Base-by-base conservation (phyloP, 2,797 vertebrate species). In the Pseudopleuronectes americanus region DNA sequence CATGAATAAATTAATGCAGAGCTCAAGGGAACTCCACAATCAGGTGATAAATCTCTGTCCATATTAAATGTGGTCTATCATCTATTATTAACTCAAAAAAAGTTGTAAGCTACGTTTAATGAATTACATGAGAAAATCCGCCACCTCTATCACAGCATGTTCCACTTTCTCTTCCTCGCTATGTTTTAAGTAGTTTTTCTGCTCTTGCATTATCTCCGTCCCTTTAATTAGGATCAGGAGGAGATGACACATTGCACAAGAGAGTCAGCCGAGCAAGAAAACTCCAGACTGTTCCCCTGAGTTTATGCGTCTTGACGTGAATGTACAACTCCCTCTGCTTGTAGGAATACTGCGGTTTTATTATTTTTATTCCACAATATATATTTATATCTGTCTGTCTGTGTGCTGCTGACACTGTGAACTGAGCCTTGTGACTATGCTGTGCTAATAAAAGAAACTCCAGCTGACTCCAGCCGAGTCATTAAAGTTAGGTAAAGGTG, bases 371-470 rank as follows among this genome's bases (percentile, higher is more conserved):
- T 54, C 48, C 21, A n/a, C 38, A 4, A 57, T 53, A 45, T 33
- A 24, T 70, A 65, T 70, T 61, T 45, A 62, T 47, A 33, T 41
- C 19, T n/a, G n/a, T 65, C 8, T 49, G 47, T 64, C 61, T n/a
- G 16, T 47, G 55, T 16, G 47, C 52, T 53, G 51, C 64, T 53
- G 43, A 54, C 26, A 62, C 47, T 13, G 67, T 58, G 41, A 64
- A 49, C 47, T 36, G 48, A 55, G 17, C 52, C 28, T 8, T 64
- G 56, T 51, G 56, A 23, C n/a, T 23, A 36, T 0, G 16, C 49
- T 38, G 31, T 23, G 3, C 41, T 31, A 9, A 43, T 22, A 16
- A 19, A 38, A n/a, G 9, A 36, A 12, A 38, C 9, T 60, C 59
- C 22, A 54, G 21, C 63, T 7, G 53, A 53, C 28, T 58, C 6